Percentiles rank a stretch among this genome's conserved stretches.
These are phyloP conservation scores for Monopterus albus DNA, from an alignment of 2,113 vertebrate genomes.

Conservation along the genomic window DNA sequence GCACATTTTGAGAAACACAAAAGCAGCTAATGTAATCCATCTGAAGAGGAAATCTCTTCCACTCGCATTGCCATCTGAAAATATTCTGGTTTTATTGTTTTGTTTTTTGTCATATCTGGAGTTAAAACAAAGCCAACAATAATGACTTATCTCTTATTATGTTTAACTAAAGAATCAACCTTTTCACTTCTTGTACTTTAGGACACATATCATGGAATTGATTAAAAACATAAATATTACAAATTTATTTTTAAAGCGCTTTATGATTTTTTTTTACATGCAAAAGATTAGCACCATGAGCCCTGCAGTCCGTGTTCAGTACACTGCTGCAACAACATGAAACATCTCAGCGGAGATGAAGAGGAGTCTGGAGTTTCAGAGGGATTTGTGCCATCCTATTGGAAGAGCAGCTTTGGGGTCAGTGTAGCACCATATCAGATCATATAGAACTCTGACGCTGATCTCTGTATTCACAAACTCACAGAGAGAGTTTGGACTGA, in stretches of 20 bases:
- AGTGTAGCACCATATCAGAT: slow-evolving; percentile 4
- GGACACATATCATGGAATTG: background rate
- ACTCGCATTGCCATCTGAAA: slow-evolving; percentile 26
- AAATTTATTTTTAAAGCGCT: background rate
- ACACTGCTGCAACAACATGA: slow-evolving; percentile 7
- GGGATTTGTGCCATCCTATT: slow-evolving; percentile 38
- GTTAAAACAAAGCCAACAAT: slow-evolving; percentile 36
- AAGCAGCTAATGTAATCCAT: slow-evolving; percentile 36
- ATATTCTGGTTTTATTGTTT: too few relatives aligned
- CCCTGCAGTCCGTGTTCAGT: slow-evolving; percentile 5
- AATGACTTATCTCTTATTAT: slow-evolving; percentile 14
- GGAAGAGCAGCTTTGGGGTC: slow-evolving; percentile 31
- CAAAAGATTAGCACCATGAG: slow-evolving; percentile 6
- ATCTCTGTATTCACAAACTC: slow-evolving; percentile 69
- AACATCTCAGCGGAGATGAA: slow-evolving; percentile 24
- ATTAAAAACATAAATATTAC: background rate
- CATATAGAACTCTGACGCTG: slow-evolving; percentile 67
- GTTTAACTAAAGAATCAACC: slow-evolving; percentile 3
- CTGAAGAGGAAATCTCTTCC: slow-evolving; percentile 19
- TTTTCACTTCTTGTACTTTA: background rate
- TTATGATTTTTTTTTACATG: background rate
- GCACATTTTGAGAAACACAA: too few relatives aligned
- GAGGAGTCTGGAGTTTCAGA: background rate
- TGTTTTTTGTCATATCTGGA: slow-evolving; percentile 29
- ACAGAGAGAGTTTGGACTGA: slow-evolving; percentile 50